Percentiles rank a stretch among this genome's conserved stretches.
Conservation (phyloP, 37 sponge, comb jelly and placozoan genomes). For the Sycon ciliatum region DNA sequence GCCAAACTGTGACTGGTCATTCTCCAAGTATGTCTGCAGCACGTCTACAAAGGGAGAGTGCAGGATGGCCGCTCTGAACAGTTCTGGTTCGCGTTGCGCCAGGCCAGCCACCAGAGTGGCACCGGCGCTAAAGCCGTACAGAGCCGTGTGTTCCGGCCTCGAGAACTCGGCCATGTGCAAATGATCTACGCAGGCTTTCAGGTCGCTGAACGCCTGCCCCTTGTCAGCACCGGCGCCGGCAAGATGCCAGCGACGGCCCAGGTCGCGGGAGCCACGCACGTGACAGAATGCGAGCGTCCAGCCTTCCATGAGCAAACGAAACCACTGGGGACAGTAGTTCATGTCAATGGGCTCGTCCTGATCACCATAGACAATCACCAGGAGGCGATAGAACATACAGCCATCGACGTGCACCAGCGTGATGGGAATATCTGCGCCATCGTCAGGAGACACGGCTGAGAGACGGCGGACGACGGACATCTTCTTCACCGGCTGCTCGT, state of each 20-base stretch:
- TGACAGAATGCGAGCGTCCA: conserved; percentile 59
- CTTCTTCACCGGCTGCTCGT: too few relatives aligned
- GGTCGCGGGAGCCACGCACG: conserved; percentile 47
- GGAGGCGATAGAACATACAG: neutral
- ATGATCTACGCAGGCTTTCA: conserved; percentile 25
- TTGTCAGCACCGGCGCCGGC: conserved; percentile 17
- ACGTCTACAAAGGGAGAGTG: conserved; percentile 23
- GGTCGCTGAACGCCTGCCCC: conserved; percentile 37
- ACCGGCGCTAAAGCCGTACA: conserved; percentile 48
- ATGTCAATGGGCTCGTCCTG: conserved; percentile 27
- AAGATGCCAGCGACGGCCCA: conserved; percentile 43
- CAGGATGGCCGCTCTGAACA: conserved; percentile 38
- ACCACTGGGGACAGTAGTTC: conserved; percentile 10
- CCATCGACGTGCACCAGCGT: conserved; percentile 22
- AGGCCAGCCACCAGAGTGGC: conserved; percentile 34
- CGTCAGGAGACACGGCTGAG: conserved; percentile 18
- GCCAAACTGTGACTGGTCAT: neutral
- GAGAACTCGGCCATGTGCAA: conserved; percentile 31
- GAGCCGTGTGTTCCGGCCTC: conserved; percentile 26
- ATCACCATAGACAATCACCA: conserved; percentile 36
- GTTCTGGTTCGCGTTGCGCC: conserved; percentile 36
- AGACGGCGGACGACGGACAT: too few relatives aligned
- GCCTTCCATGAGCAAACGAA: conserved; percentile 31
- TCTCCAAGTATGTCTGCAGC: neutral
- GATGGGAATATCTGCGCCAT: conserved; percentile 34